phyloP scores from a whole-genome alignment of 2,888 invertebrate genomes.

The Orthosia incerta region DNA sequence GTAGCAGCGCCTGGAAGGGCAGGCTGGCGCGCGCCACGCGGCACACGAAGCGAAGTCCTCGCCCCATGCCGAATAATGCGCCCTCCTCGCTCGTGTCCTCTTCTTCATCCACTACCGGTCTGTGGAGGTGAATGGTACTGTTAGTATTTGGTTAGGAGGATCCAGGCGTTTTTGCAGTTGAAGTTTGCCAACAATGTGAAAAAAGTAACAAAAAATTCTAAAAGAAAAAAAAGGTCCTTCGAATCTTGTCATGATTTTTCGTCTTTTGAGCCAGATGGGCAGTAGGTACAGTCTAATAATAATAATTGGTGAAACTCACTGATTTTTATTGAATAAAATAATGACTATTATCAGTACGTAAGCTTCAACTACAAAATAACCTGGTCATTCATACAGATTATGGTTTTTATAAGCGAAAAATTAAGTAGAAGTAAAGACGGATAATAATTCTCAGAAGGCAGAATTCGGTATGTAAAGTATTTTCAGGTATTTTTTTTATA shows the following conservation, averaged over 20 bases:
- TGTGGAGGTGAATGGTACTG: slow-evolving; percentile 53
- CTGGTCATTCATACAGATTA: background rate
- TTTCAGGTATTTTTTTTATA: too few species aligned
- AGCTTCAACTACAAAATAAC: slow-evolving; percentile 19
- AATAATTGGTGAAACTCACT: too few species aligned
- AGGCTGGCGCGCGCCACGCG: slow-evolving; percentile 97
- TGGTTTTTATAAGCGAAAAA: background rate
- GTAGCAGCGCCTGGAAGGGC: slow-evolving; percentile 98
- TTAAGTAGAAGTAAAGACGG: background rate
- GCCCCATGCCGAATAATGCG: slow-evolving; percentile 87
- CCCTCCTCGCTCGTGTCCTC: slow-evolving; percentile 77
- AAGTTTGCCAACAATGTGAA: background rate
- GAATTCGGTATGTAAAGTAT: too few species aligned
- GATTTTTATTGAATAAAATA: too few species aligned
- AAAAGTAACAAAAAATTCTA: background rate
- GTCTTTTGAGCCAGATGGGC: too few species aligned
- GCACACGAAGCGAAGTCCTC: slow-evolving; percentile 96
- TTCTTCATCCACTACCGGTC: slow-evolving; percentile 73
- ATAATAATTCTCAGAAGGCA: background rate
- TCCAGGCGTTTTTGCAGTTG: slow-evolving; percentile 1
- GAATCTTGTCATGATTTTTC: background rate
- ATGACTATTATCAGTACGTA: too few species aligned
- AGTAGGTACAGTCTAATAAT: too few species aligned
- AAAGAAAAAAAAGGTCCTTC: background rate
- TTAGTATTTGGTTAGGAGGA: background rate